Conservation (phyloP, 1,140 invertebrate species). For the Nasonia vitripennis region DNA sequence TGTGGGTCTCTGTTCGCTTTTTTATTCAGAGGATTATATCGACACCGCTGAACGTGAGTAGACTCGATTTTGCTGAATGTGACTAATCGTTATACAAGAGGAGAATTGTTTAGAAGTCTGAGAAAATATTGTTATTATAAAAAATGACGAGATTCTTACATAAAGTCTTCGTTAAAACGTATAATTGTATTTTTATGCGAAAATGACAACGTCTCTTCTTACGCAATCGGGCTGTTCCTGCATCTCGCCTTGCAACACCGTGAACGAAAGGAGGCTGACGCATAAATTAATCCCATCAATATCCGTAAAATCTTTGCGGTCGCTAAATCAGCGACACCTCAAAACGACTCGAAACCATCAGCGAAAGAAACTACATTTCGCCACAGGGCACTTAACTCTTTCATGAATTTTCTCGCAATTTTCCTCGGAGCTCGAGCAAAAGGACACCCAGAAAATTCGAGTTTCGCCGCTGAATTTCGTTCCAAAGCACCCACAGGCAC, state of each 20-base stretch:
- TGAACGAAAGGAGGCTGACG: no score
- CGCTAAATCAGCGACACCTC: no score
- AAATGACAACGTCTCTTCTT: no score
- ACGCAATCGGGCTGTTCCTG: no score
- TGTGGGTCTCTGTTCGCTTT: not conserved
- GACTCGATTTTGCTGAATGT: not conserved
- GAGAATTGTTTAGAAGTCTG: not conserved
- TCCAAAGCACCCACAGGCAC: not conserved
- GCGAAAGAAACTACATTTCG: not conserved
- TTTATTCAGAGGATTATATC: no score
- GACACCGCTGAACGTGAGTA: no score
- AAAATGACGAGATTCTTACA: not conserved
- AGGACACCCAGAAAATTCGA: not conserved
- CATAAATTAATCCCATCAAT: no score
- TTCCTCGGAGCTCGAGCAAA: not conserved
- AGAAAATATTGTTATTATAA: not conserved
- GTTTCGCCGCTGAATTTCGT: constrained; percentile 10
- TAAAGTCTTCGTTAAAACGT: not conserved
- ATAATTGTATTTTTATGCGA: not conserved
- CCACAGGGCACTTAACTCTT: not conserved
- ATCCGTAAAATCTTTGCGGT: no score
- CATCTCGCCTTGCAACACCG: no score
- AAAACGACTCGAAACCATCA: not conserved
- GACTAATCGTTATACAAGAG: not conserved
- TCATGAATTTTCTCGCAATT: not conserved